Conservation (phyloP, 2,113 vertebrate species). For the Columba livia region DNA sequence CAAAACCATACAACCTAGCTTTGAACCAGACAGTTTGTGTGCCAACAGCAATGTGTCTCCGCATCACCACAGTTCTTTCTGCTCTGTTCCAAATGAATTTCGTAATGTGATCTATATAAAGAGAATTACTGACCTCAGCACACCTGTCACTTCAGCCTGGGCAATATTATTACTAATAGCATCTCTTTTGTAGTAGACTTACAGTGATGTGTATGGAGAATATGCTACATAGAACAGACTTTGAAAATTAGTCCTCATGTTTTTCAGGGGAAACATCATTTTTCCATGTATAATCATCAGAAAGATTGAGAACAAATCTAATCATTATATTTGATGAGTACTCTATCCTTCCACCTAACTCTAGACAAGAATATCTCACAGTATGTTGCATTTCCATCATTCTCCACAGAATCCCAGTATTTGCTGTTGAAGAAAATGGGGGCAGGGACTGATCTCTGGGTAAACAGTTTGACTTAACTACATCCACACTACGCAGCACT, state of each 20-base stretch:
- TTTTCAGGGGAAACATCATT: neutral
- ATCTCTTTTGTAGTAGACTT: neutral
- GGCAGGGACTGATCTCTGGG: neutral
- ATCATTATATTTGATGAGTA: neutral
- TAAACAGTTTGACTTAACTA: slow-evolving; percentile 2
- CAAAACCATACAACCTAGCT: neutral
- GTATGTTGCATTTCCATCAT: neutral
- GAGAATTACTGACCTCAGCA: neutral
- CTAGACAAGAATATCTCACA: neutral
- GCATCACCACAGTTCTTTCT: neutral
- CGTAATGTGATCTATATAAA: neutral
- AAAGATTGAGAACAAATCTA: neutral
- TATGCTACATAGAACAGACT: neutral
- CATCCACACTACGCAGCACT: neutral
- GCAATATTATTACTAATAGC: neutral
- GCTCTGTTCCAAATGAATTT: neutral
- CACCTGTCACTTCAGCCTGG: neutral
- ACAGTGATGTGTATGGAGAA: neutral
- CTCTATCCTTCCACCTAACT: neutral
- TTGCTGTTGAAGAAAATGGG: neutral
- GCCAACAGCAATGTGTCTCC: neutral
- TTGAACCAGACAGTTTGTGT: slow-evolving; percentile 1
- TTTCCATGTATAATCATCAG: neutral
- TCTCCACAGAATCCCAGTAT: neutral
- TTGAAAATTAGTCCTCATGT: neutral